Conservation (phyloP, 2,888 invertebrate genomes). For the Xanthia icteritia region DNA sequence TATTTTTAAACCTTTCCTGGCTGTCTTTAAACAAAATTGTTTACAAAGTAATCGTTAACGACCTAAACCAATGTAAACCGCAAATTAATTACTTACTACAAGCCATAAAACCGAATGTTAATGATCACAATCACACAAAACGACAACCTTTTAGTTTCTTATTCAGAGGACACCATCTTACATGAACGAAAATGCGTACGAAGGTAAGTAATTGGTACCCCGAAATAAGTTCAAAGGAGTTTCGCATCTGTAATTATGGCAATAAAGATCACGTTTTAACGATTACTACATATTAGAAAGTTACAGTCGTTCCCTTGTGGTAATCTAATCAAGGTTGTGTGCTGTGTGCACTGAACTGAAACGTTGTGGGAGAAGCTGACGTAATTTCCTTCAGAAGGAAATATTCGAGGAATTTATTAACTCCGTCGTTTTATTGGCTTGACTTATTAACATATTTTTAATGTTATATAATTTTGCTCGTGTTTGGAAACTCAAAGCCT, state of each 20-base stretch:
- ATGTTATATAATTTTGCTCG: constrained; percentile 39
- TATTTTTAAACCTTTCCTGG: not conserved
- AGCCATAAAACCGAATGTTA: constrained; percentile 42
- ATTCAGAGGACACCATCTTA: constrained; percentile 37
- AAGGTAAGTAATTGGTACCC: constrained; percentile 61
- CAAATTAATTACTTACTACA: constrained; percentile 47
- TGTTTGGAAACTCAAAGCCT: constrained; percentile 46
- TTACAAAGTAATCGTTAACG: constrained; percentile 7
- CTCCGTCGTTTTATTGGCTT: constrained; percentile 32
- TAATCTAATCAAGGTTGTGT: constrained; percentile 65
- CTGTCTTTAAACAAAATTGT: constrained; percentile 6
- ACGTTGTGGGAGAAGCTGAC: constrained; percentile 43
- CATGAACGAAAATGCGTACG: constrained; percentile 38
- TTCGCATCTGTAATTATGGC: constrained; percentile 58
- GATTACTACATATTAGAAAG: constrained; percentile 62
- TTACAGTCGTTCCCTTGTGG: constrained; percentile 60
- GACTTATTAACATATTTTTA: constrained; percentile 59
- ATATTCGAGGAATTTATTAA: constrained; percentile 55
- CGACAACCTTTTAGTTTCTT: constrained; percentile 42
- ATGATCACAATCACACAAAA: constrained; percentile 38
- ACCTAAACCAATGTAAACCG: constrained; percentile 26
- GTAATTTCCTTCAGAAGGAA: constrained; percentile 52
- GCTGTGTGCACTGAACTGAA: constrained; percentile 53
- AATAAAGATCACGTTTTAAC: constrained; percentile 64
- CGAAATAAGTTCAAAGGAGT: constrained; percentile 60